Conservation (phyloP, 2,888 invertebrate species). For the Operophtera brumata region DNA sequence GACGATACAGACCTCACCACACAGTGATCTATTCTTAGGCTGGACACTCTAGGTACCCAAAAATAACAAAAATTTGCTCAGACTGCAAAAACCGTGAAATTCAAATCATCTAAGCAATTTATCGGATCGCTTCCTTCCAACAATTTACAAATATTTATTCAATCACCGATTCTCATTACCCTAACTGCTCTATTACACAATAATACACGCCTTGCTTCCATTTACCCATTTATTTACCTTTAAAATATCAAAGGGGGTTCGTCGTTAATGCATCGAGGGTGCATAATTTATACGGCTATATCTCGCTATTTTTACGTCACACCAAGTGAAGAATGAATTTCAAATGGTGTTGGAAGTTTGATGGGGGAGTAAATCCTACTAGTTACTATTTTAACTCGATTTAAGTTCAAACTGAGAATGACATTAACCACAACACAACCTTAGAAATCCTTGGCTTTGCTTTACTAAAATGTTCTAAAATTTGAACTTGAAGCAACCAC, state of each 20-base stretch:
- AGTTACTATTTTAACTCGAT: constrained; percentile 42
- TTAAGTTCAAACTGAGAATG: neutral
- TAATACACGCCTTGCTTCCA: constrained; percentile 67
- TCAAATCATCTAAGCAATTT: neutral
- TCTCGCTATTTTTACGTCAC: constrained; percentile 79
- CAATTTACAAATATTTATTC: constrained; percentile 24
- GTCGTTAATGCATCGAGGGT: constrained; percentile 75
- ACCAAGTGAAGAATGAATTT: constrained; percentile 78
- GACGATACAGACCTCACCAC: too few species aligned
- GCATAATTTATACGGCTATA: constrained; percentile 76
- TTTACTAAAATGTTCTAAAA: too few species aligned
- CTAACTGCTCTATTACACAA: constrained; percentile 48
- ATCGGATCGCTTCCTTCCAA: constrained; percentile 1
- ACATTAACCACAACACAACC: too few species aligned
- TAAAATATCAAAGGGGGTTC: constrained; percentile 66
- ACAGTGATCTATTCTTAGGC: too few species aligned
- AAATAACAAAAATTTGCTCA: too few species aligned
- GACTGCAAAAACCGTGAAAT: too few species aligned
- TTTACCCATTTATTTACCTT: constrained; percentile 49
- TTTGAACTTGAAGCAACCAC: too few species aligned
- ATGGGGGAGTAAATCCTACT: constrained; percentile 67
- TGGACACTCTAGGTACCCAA: neutral
- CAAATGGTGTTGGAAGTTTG: constrained; percentile 79
- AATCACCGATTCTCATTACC: constrained; percentile 30
- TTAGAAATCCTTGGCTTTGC: too few species aligned